Evolutionary conservation across 2,888 invertebrate genomes (phyloP), one percentile per base, ranked within the genome.

Genomic region (Tetrapedia diversipes): DNA sequence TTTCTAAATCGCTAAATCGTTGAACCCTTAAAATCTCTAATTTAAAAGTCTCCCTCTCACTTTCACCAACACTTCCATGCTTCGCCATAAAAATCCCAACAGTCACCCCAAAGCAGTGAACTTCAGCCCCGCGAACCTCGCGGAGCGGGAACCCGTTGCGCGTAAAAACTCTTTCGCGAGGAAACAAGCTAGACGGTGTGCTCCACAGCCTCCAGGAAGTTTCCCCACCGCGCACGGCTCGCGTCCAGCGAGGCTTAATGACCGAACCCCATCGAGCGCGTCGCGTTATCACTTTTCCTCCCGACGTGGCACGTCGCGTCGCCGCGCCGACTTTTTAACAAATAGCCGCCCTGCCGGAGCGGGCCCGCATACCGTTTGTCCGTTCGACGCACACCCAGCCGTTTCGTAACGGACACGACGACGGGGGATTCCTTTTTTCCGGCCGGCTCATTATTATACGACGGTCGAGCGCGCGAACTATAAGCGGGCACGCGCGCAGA

Each of bases 201-300:
- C n/a, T n/a, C 10, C 8, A 11, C n/a, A n/a, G 56, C 2, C 39
- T 39, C 29, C 4, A 47, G 51, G 27, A 34, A 53, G 29, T 49
- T 69, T 45, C 11, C 53, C 16, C 27, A 34, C 14, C 6, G 11
- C 29, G 27, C 19, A 39, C 14, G 29, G 27, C 51, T 65, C 51
- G 45, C 45, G 72, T 72, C 57, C 72, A 75, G 69, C 74, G 73
- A 80, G 78, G 88, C 88, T 89, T 91, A 91, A 91, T 88, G 90
- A 89, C 88, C 86, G 87, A 79, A 82, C 86, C 82, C 83, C 56
- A 68, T 71, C 70, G 82, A 71, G 80, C 77, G 80, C 77, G 73
- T 82, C 86, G 89, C 87, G 90, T 91, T 91, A 91, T 91, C 91
- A 89, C 90, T 91, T 91, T n/a, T 91, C 91, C 91, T 88, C 89